phyloP scores from a whole-genome alignment of 2,888 invertebrate species.

The Drosophila paramelanica region DNA sequence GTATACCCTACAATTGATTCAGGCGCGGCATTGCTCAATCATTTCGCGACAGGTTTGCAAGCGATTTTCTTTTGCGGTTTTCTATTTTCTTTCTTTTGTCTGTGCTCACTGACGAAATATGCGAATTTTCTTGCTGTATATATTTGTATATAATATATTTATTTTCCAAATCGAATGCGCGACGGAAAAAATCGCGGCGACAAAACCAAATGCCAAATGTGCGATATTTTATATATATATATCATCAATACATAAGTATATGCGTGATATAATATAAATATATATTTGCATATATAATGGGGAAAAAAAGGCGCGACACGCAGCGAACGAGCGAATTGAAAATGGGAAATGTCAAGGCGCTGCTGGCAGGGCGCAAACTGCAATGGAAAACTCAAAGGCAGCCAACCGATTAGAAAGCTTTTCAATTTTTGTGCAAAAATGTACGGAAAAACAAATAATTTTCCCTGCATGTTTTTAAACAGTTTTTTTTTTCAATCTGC shows the following conservation, averaged over 20 bases:
- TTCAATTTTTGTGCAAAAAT: constrained; percentile 72
- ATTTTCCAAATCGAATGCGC: constrained; percentile 72
- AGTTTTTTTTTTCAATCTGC: constrained; percentile 14
- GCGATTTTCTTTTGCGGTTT: constrained; percentile 40
- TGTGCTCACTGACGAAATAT: constrained; percentile 51
- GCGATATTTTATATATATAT: constrained; percentile 44
- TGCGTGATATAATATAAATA: constrained; percentile 4
- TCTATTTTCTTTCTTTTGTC: constrained; percentile 21
- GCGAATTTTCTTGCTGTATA: constrained; percentile 29
- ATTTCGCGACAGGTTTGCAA: constrained; percentile 20
- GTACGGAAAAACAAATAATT: constrained; percentile 72
- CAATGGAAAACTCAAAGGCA: constrained; percentile 60
- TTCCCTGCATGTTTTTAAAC: constrained; percentile 38
- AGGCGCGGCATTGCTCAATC: constrained; percentile 14
- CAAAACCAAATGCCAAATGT: constrained; percentile 68
- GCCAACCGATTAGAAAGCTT: constrained; percentile 75
- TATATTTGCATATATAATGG: constrained; percentile 10
- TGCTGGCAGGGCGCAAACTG: constrained; percentile 69
- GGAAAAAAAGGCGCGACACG: constrained; percentile 54
- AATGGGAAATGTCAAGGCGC: constrained; percentile 71
- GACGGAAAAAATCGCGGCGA: constrained; percentile 67
- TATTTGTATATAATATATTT: constrained; percentile 30
- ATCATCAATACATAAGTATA: constrained; percentile 9
- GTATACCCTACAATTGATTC: constrained; percentile 18
- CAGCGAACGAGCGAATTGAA: constrained; percentile 46